phyloP scores from a whole-genome alignment of 2,888 invertebrate species.

The Leptothorax acervorum region DNA sequence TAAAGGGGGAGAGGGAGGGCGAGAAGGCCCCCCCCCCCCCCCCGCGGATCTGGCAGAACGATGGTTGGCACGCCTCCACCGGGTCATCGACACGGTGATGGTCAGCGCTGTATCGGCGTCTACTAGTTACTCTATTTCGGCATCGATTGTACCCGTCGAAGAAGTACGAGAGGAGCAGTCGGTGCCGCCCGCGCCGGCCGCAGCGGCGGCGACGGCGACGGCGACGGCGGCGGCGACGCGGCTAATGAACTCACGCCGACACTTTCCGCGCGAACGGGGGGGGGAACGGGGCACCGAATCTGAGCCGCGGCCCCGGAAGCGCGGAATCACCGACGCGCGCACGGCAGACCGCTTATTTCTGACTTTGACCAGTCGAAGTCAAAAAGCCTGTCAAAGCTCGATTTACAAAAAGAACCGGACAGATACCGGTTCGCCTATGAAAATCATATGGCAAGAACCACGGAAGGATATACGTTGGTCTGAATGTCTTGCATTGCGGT shows the following conservation, averaged over 20 bases:
- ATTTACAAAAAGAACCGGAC: background rate
- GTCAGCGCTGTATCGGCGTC: slow-evolving; percentile 54
- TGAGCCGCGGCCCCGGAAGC: slow-evolving; percentile 28
- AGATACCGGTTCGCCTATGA: background rate
- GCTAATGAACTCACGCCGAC: slow-evolving; percentile 41
- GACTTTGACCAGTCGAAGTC: slow-evolving; percentile 6
- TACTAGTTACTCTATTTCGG: slow-evolving; percentile 56
- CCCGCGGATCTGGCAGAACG: slow-evolving; percentile 44
- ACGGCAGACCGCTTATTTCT: slow-evolving; percentile 24
- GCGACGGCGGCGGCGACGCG: slow-evolving; percentile 19
- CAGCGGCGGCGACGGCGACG: background rate
- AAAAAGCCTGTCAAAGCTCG: background rate
- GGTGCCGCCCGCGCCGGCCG: background rate
- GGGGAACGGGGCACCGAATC: background rate
- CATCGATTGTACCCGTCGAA: slow-evolving; percentile 54
- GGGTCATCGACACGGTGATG: slow-evolving; percentile 59
- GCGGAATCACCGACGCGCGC: slow-evolving; percentile 10
- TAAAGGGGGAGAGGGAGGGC: background rate
- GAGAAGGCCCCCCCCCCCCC: background rate
- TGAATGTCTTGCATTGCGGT: background rate
- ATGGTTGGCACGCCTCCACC: slow-evolving; percentile 55
- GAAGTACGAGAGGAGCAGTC: slow-evolving; percentile 36
- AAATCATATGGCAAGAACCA: background rate
- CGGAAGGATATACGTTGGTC: too few relatives aligned
- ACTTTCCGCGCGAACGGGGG: background rate